Evolutionary conservation across 30 jellyfish, hydroid and myxozoan species (phyloP).

Genomic region (Pelagia noctiluca): DNA sequence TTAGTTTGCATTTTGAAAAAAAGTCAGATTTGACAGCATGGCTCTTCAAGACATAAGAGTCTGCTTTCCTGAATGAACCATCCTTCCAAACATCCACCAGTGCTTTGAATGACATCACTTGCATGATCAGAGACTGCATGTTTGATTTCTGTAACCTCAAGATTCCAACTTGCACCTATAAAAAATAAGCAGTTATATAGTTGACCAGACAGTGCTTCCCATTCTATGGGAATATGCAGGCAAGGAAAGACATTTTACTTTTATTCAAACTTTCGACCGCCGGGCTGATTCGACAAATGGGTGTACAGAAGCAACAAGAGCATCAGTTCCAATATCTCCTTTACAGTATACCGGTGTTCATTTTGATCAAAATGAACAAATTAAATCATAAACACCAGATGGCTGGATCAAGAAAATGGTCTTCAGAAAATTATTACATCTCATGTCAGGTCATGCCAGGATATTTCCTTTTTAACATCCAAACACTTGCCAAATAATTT

Average conservation of each 20-base stretch:
- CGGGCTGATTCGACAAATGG: slow-evolving; percentile 48
- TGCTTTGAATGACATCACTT: slow-evolving; percentile 27
- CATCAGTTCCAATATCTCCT: slow-evolving; percentile 26
- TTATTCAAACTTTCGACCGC: slow-evolving; percentile 32
- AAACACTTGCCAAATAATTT: too few relatives aligned
- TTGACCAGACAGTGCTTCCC: slow-evolving; percentile 11
- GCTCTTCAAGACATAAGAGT: slow-evolving; percentile 17
- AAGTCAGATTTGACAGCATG: slow-evolving; percentile 58
- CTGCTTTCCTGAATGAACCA: slow-evolving; percentile 27
- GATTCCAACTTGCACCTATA: slow-evolving; percentile 30
- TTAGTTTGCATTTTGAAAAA: slow-evolving; percentile 50
- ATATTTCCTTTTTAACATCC: too few relatives aligned
- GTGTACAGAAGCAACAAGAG: slow-evolving; percentile 33
- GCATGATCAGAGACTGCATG: slow-evolving; percentile 72
- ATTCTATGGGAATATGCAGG: background rate
- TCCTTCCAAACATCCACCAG: background rate
- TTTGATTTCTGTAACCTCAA: slow-evolving; percentile 31
- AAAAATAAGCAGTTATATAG: slow-evolving; percentile 6
- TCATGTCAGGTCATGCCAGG: too few relatives aligned
- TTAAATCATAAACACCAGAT: too few relatives aligned
- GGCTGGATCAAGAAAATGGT: too few relatives aligned
- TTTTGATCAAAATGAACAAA: slow-evolving; percentile 19
- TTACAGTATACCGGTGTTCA: slow-evolving; percentile 8
- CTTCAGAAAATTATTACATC: too few relatives aligned
- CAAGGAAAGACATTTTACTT: slow-evolving; percentile 9